A percentile compares a stretch with the other conserved stretches of the same genome.
Evolutionary conservation across 1,140 invertebrate species (phyloP).

Genomic region (Zaprionus inermis): DNA sequence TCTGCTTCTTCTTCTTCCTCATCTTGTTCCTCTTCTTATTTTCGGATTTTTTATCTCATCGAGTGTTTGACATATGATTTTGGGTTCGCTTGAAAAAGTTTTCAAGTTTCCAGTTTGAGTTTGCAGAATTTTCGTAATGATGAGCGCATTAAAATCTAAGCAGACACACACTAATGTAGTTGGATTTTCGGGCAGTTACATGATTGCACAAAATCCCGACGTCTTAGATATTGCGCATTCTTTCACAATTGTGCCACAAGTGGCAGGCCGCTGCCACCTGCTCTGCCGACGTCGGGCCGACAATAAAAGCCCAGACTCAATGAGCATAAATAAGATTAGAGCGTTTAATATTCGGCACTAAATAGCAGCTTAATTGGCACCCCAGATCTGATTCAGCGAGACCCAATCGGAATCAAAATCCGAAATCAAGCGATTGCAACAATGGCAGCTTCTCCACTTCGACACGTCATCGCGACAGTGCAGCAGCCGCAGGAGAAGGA

Average conservation of each 20-base stretch:
- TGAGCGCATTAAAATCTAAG: constrained; percentile 56
- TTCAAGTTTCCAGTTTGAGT: constrained; percentile 68
- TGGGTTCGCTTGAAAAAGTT: constrained; percentile 62
- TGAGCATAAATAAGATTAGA: constrained; percentile 76
- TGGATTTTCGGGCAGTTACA: constrained; percentile 10
- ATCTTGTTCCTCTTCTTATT: background rate
- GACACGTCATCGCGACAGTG: constrained; percentile 6
- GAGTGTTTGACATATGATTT: constrained; percentile 81
- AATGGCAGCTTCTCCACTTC: constrained; percentile 38
- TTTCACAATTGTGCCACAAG: constrained; percentile 65
- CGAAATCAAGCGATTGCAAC: constrained; percentile 41
- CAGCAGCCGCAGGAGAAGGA: constrained; percentile 6
- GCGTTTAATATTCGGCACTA: constrained; percentile 64
- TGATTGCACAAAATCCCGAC: constrained; percentile 68
- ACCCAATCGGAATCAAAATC: constrained; percentile 8
- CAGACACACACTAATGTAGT: constrained; percentile 3
- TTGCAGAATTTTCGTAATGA: constrained; percentile 80
- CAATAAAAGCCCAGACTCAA: constrained; percentile 67
- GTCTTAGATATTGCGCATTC: constrained; percentile 47
- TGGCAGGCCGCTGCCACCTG: constrained; percentile 46
- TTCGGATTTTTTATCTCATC: constrained; percentile 38
- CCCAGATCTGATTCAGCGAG: constrained; percentile 17
- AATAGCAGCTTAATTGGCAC: constrained; percentile 78
- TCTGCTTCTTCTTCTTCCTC: background rate
- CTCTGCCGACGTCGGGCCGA: constrained; percentile 38